Base-by-base conservation (phyloP, 2,888 invertebrate species). In the Andrena camellia region DNA sequence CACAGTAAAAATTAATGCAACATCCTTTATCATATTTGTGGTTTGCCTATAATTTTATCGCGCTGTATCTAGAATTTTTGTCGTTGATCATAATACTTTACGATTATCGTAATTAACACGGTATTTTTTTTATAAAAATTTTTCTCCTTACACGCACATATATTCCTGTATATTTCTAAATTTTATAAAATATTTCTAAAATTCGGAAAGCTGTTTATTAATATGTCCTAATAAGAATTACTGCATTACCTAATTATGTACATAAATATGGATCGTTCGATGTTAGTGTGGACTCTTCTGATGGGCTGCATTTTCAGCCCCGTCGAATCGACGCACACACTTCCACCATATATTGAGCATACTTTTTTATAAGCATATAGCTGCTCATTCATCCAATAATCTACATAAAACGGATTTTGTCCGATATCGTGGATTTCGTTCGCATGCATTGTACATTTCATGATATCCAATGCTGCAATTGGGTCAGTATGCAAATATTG, bases 31-130 rank as follows among this genome's bases (percentile, higher is more conserved):
- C 8, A 7, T 0, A 20, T 54, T 54, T 54, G 54, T 54, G 54
- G 20, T 20, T 20, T 20, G 54, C 0, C 54, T 54, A 54, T 54
- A 54, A 54, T 54, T 54, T 20, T 54, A 54, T 54, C 20, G 20
- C 8, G 0, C 20, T 54, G 5, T 54, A 54, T 54, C 20, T 54
- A 54, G 8, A 54, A 20, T 54, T 54, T 54, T 54, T 54, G 54
- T 54, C 54, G 20, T 54, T 54, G 54, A 52, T 52, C 52, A 52
- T 52, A 52, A n/a, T 52, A 54, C 54, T 54, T 20, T 8, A 54
- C 54, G 54, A 54, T 54, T 54, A 54, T 54, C 54, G 54, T 54
- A 54, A 54, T 54, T 54, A 54, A 54, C 54, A 54, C 20, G 20
- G 54, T 54, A 54, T 54, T 54, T 52, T 35, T 50, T 20, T 8